These are phyloP conservation scores for Junco hyemalis DNA, from an alignment of 2,113 vertebrate genomes.

Conservation along the genomic window DNA sequence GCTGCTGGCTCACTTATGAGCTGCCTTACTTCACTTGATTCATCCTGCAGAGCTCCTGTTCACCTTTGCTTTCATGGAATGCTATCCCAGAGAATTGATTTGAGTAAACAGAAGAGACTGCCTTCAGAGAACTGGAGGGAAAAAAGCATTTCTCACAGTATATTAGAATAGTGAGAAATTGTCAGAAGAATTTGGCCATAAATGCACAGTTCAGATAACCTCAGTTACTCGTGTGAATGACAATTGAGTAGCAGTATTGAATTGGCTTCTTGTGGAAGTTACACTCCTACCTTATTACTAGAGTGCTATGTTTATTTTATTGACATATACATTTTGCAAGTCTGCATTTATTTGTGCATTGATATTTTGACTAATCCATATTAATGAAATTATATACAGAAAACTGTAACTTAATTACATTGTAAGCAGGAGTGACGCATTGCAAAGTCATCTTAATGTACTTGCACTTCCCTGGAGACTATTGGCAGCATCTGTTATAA, in stretches of 20 bases:
- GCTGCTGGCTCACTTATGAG: not conserved
- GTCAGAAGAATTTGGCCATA: not conserved
- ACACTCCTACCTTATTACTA: not conserved
- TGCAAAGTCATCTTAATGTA: conserved; percentile 62
- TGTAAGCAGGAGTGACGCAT: conserved; percentile 36
- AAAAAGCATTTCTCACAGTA: not conserved
- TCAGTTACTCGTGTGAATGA: not conserved
- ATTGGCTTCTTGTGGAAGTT: not conserved
- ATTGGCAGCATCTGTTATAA: conserved; percentile 46
- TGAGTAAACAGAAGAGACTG: not conserved
- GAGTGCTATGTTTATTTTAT: not conserved
- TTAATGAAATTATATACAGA: conserved; percentile 45
- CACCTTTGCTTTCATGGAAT: not conserved
- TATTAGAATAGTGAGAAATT: not conserved
- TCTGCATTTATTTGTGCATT: conserved; percentile 42
- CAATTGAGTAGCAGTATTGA: not conserved
- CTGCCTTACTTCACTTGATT: not conserved
- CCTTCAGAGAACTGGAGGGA: not conserved
- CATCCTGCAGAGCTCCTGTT: not conserved
- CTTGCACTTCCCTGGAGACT: conserved; percentile 14
- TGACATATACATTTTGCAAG: not conserved
- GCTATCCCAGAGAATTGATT: not conserved
- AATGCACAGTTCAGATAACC: not conserved
- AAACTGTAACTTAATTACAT: conserved; percentile 48
- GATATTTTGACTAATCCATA: conserved; percentile 50